These are phyloP conservation scores for Nephrotoma appendiculata DNA, from an alignment of 2,888 invertebrate species.

Conservation along the genomic window DNA sequence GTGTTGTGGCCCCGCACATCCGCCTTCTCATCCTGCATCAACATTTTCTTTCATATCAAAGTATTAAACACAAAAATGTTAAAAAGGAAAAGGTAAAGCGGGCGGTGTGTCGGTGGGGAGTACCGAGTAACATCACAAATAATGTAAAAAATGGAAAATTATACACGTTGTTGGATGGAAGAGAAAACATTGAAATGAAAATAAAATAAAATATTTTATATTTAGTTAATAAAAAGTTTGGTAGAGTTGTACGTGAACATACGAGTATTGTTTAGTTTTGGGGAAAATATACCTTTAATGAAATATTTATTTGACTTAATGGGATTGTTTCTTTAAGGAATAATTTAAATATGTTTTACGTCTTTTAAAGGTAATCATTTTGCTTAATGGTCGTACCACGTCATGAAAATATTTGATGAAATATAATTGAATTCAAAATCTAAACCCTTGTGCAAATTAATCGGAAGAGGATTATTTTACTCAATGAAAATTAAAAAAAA, in stretches of 20 bases:
- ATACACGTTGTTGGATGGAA: neutral
- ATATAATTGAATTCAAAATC: too few species aligned
- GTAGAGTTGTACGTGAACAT: neutral
- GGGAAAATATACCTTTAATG: neutral
- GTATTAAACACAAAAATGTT: neutral
- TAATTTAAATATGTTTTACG: neutral
- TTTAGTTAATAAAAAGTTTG: neutral
- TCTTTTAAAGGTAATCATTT: neutral
- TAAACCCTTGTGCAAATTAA: too few species aligned
- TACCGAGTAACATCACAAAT: neutral
- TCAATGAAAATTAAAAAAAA: too few species aligned
- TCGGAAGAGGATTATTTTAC: too few species aligned
- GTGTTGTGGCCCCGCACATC: neutral
- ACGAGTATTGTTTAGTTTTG: neutral
- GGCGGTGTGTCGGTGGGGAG: neutral
- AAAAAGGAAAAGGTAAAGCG: neutral
- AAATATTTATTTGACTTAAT: neutral
- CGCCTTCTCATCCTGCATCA: neutral
- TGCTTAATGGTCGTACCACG: too few species aligned
- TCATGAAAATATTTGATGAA: too few species aligned
- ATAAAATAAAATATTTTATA: neutral
- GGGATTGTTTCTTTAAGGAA: neutral
- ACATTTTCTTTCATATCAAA: neutral
- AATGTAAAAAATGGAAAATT: neutral
- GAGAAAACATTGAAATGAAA: neutral